Conservation (phyloP, 2,113 vertebrate genomes). For the Pangasianodon gigas region DNA sequence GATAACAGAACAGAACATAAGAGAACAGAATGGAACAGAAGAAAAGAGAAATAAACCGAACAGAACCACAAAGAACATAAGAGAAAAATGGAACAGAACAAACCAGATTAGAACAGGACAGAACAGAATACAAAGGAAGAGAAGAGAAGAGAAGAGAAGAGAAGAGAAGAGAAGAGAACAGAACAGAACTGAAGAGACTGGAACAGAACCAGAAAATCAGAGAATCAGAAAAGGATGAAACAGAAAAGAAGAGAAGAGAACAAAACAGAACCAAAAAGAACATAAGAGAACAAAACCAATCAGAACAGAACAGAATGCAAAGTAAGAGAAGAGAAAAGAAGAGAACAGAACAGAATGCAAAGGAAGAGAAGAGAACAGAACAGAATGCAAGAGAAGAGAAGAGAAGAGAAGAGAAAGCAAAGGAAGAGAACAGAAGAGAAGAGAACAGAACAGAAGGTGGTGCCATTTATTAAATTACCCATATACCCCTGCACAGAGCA, state of each 20-base stretch:
- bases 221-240: too few relatives aligned
- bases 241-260: too few relatives aligned
- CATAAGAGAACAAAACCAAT: too few relatives aligned
- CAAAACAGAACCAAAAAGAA: too few relatives aligned
- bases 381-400: not conserved
- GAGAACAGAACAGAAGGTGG: not conserved
- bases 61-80: too few relatives aligned
- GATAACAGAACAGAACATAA: not conserved
- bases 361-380: not conserved
- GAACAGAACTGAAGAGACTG: not conserved
- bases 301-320: not conserved
- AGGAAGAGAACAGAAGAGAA: not conserved
- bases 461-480: conserved; percentile 38
- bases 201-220: accelerated
- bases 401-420: too few relatives aligned
- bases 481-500: conserved; percentile 12
- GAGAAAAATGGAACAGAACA: too few relatives aligned
- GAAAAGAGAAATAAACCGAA: too few relatives aligned
- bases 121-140: not conserved
- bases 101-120: too few relatives aligned
- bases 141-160: accelerated
- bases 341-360: too few relatives aligned
- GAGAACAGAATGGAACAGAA: not conserved
- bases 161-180: not conserved
- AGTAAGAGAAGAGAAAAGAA: not conserved